Base-by-base conservation (phyloP, 2,888 invertebrate genomes). In the Caenorhabditis sulstoni region DNA sequence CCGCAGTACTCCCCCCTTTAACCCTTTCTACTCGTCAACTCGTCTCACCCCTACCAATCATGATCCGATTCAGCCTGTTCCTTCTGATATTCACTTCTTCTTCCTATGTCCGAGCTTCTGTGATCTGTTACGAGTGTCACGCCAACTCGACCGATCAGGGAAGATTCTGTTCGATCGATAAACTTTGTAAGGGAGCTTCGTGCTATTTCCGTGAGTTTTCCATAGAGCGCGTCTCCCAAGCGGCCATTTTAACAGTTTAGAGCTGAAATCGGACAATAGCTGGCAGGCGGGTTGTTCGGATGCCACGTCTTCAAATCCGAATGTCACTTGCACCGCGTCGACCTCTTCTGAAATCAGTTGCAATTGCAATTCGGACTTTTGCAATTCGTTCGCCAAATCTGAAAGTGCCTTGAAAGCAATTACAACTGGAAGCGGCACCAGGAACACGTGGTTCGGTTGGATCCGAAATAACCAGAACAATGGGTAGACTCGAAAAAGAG, bases 161-260 rank as follows among this genome's bases (percentile, higher is more conserved):
- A 11, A 79, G 70, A 16, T 84, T 68, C 49, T 84, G 84, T 58
- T 81, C 82, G 11, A 81, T 84, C 44, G 82, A 81, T 49, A 67
- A 78, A 55, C 39, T 84, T 11, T 84, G 84, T 50, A 53, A 53
- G 12, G 84, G 81, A 11, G 44, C 64, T 39, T 81, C 82, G 20
- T 84, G 84, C 47, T 84, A 45, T 50, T 84, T 84, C 57, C 39
- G 82, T 82, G 9, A 66, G 80, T 59, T 22, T 20, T 1, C 2
- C 7, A 23, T 29, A n/a, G n/a, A 14, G 14, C 12, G 16, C 7
- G 18, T 14, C 3, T 41, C 16, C 45, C 2, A 18, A 39, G 1
- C 11, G n/a, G n/a, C n/a, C n/a, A n/a, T n/a, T n/a, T 45, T 22
- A 16, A 11, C 3, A 5, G 7, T 58, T 22, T 53, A 77, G 77